These are phyloP conservation scores for Mus spretus DNA, from an alignment of 2,797 vertebrate species.

Conservation along the genomic window DNA sequence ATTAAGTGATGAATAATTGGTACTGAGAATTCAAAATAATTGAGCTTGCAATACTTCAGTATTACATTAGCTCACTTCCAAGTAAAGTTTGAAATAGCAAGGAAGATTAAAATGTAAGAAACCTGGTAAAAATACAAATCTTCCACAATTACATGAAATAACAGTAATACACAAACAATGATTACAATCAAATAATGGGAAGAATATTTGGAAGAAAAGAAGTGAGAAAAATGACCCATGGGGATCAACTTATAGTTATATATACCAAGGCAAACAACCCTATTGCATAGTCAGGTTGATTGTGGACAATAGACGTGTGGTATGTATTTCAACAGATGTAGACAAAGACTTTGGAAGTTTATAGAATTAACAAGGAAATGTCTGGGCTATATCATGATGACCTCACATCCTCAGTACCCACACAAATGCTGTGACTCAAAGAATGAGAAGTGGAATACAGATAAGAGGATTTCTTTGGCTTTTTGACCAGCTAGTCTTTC, in stretches of 20 bases:
- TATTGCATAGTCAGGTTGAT: background rate
- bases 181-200: background rate
- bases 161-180: background rate
- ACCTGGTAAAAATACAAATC: background rate
- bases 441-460: background rate
- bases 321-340: background rate
- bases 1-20: slow-evolving; percentile 6
- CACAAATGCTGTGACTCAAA: background rate
- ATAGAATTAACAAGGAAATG: background rate
- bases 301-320: background rate
- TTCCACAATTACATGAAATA: background rate
- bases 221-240: background rate
- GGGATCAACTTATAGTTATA: background rate
- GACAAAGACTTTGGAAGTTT: background rate
- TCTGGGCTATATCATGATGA: background rate
- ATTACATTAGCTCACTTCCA: slow-evolving; percentile 1
- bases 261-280: background rate
- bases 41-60: background rate
- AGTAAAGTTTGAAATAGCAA: background rate
- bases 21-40: slow-evolving; percentile 1
- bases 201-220: background rate
- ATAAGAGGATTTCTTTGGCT: background rate
- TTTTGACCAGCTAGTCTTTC: background rate
- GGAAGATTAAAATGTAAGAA: background rate
- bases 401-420: background rate